Base-by-base conservation (phyloP, 2,888 invertebrate species). In the Drosophila rubida region DNA sequence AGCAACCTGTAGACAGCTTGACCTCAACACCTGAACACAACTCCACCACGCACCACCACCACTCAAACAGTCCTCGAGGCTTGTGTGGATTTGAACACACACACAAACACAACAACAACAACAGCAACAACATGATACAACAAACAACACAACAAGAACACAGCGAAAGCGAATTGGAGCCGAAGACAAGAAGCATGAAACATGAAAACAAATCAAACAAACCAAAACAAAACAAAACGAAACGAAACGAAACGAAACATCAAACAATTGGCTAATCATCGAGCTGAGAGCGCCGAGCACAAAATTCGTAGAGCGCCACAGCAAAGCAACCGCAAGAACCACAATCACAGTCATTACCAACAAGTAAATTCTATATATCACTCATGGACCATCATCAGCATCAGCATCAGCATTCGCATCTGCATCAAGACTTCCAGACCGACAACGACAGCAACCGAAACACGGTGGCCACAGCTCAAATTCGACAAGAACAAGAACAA, bases 191-290 rank as follows among this genome's bases (percentile, higher is more conserved):
- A 32, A 32, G 32, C 32, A 32, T 6, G 7, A 14, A 30, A n/a
- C n/a, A n/a, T n/a, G n/a, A n/a, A n/a, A n/a, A 53, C 46, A 44
- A 54, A 41, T 41, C 19, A 64, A 46, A 50, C 35, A 48, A 19
- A 19, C 39, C 63, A 75, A 19, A 19, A 19, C 19, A 3, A 19
- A 19, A 19, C 19, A 3, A 19, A 19, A 19, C 19, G 19, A 19
- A 19, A 19, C 19, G 19, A 19, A 19, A 19, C 19, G 19, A 19
- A 19, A 19, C 19, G 51, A 19, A 19, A 42, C 63, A 75, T 69
- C 50, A 69, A 69, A 64, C 55, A 74, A 75, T 75, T 75, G 75
- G 78, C 57, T 46, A 61, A 78, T 70, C 75, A 70, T 42, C 22
- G 53, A 44, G 30, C 46, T 66, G 50, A 3, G 32, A n/a, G 32